Conservation (phyloP, 2,888 invertebrate genomes). For the Listrodromus nycthemerus region DNA sequence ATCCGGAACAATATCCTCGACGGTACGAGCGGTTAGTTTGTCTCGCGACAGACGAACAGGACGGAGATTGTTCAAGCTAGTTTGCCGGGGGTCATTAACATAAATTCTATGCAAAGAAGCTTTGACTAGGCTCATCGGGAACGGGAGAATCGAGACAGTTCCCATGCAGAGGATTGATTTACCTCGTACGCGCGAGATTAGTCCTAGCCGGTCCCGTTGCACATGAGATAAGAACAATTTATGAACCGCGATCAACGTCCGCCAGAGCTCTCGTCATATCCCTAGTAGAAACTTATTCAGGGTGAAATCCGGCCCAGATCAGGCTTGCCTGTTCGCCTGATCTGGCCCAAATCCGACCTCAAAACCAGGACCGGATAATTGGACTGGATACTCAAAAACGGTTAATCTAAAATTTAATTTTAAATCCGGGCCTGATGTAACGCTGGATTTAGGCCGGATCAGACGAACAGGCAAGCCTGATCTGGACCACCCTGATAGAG, state of each 20-base stretch:
- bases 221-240: not conserved
- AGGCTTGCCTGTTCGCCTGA: too few species aligned
- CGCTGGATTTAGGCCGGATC: too few species aligned
- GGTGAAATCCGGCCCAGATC: too few species aligned
- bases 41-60: not conserved
- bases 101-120: conserved; percentile 41
- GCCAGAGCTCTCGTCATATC: too few species aligned
- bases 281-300: too few species aligned
- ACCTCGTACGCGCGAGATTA: not conserved
- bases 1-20: not conserved
- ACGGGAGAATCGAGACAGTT: conserved; percentile 39
- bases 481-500: too few species aligned
- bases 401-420: too few species aligned
- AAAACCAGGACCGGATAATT: too few species aligned
- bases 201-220: not conserved
- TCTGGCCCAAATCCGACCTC: too few species aligned
- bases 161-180: not conserved
- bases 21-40: not conserved
- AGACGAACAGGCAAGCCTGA: too few species aligned
- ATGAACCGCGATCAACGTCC: not conserved
- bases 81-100: conserved; percentile 32
- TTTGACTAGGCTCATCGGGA: conserved; percentile 36
- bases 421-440: too few species aligned
- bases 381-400: too few species aligned
- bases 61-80: conserved; percentile 8